Evolutionary conservation across 53 echinoderm and acorn worm species (phyloP).

Genomic region (Antedon mediterranea): DNA sequence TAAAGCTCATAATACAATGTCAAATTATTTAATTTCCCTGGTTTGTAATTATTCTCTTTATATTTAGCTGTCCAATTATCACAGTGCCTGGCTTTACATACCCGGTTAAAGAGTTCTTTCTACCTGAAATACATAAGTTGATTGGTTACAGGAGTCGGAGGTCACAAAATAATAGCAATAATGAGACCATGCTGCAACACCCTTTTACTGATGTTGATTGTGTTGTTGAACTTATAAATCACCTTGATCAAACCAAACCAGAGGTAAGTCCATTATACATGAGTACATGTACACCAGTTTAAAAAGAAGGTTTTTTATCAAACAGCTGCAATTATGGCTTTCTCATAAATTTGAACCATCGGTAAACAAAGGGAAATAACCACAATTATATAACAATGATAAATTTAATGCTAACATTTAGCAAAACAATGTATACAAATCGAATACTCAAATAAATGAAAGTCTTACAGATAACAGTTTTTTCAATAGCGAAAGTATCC

Average conservation of each 20-base stretch:
- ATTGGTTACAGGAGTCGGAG: conserved; percentile 10
- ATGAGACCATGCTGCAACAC: background rate
- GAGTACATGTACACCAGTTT: too few species aligned
- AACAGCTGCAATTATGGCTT: too few species aligned
- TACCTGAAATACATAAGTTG: conserved; percentile 24
- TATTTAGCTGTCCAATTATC: conserved; percentile 55
- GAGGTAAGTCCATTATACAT: too few species aligned
- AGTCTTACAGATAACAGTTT: background rate
- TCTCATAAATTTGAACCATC: too few species aligned
- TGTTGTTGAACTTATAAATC: conserved; percentile 46
- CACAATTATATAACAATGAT: too few species aligned
- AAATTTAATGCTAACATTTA: too few species aligned
- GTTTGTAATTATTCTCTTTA: background rate
- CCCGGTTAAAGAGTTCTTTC: conserved; percentile 61
- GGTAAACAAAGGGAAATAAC: too few species aligned
- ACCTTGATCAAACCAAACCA: conserved; percentile 49
- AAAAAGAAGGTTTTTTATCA: too few species aligned
- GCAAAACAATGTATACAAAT: too few species aligned
- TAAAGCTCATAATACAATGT: too few species aligned
- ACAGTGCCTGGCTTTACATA: conserved; percentile 78
- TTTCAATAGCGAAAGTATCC: background rate
- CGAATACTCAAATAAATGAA: background rate
- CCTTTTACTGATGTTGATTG: conserved; percentile 60
- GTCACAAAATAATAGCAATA: background rate
- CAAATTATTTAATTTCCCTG: too few species aligned